Conservation (phyloP, 2,888 invertebrate species). For the Amitus sp. region DNA sequence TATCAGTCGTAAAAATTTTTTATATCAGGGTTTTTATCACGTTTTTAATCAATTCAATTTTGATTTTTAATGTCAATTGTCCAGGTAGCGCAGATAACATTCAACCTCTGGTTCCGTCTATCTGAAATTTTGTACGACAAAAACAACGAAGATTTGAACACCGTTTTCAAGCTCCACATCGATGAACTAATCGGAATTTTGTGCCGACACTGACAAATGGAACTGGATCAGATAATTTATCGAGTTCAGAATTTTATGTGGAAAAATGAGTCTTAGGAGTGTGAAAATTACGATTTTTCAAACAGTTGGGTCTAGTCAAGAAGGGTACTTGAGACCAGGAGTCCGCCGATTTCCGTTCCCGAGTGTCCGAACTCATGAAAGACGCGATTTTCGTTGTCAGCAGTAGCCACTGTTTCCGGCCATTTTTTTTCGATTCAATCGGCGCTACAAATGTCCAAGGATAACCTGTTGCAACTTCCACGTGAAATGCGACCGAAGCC, state of each 20-base stretch:
- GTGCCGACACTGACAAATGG: slow-evolving; percentile 94
- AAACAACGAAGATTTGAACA: slow-evolving; percentile 82
- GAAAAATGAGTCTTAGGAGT: no score
- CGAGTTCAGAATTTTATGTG: background rate
- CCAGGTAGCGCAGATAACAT: slow-evolving; percentile 85
- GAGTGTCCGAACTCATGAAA: slow-evolving; percentile 93
- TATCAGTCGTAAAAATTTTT: no score
- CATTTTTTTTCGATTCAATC: slow-evolving; percentile 83
- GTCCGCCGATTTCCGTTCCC: slow-evolving; percentile 83
- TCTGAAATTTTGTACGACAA: slow-evolving; percentile 94
- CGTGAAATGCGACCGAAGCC: slow-evolving; percentile 95
- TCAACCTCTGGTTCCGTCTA: slow-evolving; percentile 95
- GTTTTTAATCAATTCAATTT: no score
- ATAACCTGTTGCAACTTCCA: slow-evolving; percentile 69
- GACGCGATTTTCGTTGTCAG: slow-evolving; percentile 97
- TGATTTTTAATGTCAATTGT: background rate
- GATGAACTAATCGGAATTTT: slow-evolving; percentile 90
- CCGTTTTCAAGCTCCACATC: slow-evolving; percentile 88
- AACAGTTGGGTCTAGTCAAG: slow-evolving; percentile 60
- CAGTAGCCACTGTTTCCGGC: slow-evolving; percentile 89
- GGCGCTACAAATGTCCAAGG: slow-evolving; percentile 52
- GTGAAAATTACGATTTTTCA: no score
- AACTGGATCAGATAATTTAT: slow-evolving; percentile 83
- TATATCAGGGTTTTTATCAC: no score
- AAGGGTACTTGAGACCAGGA: slow-evolving; percentile 71